These are phyloP conservation scores for Agriopis leucophaearia DNA, from an alignment of 2,888 invertebrate genomes.

Conservation along the genomic window DNA sequence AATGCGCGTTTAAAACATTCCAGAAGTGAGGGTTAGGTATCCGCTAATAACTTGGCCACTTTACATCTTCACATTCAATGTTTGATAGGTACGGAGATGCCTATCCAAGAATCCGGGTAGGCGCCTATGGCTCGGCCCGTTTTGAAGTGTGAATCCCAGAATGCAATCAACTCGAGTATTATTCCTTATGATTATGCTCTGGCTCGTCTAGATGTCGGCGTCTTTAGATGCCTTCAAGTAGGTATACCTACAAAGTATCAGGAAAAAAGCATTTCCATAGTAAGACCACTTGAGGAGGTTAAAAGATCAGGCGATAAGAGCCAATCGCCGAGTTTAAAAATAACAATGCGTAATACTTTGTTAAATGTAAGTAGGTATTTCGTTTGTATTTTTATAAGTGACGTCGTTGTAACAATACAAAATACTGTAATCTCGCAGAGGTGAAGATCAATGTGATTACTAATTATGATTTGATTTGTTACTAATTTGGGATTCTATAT, in stretches of 20 bases:
- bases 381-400: constrained; percentile 47
- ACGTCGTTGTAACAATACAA: constrained; percentile 35
- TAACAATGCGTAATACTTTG: constrained; percentile 59
- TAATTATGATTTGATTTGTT: constrained; percentile 27
- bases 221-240: constrained; percentile 15
- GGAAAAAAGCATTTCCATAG: constrained; percentile 54
- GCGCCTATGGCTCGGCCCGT: constrained; percentile 16
- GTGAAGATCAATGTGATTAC: constrained; percentile 30
- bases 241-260: constrained; percentile 27
- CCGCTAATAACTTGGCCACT: constrained; percentile 58
- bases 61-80: constrained; percentile 53
- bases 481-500: constrained; percentile 15
- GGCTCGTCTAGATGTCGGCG: constrained; percentile 14
- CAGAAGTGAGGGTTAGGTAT: constrained; percentile 68
- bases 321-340: constrained; percentile 64
- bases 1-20: constrained; percentile 71
- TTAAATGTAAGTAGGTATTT: constrained; percentile 48
- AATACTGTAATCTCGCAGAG: constrained; percentile 26
- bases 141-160: constrained; percentile 24
- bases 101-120: constrained; percentile 45
- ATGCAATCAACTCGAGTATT: constrained; percentile 31
- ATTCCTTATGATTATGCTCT: constrained; percentile 18
- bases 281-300: constrained; percentile 61
- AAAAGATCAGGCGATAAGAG: constrained; percentile 69
- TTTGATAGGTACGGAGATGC: constrained; percentile 51